These are phyloP conservation scores for Acholoe squamosa DNA, from an alignment of 2,888 invertebrate species.

Conservation along the genomic window DNA sequence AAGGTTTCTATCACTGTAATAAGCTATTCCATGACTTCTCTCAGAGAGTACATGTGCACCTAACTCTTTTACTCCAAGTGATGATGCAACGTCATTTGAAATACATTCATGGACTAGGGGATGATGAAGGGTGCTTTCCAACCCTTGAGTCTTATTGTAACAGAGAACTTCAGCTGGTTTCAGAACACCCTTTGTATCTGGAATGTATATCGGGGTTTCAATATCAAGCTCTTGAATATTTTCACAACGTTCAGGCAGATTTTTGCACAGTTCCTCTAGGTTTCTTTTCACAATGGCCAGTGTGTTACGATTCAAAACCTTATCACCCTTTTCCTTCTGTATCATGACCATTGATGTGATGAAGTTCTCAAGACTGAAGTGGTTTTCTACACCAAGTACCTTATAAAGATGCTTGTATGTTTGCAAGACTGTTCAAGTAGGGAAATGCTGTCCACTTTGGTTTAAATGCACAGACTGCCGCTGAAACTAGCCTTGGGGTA, in stretches of 20 bases:
- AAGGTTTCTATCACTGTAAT: neutral
- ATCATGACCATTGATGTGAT: too few species aligned
- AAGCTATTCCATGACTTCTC: neutral
- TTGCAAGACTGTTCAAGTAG: neutral
- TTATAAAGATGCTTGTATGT: neutral
- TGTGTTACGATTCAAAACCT: too few species aligned
- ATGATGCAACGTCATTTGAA: neutral
- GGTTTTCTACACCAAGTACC: neutral
- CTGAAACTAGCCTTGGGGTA: neutral
- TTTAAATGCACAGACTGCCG: neutral
- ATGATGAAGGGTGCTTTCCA: neutral
- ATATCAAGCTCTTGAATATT: too few species aligned
- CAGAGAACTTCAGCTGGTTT: neutral
- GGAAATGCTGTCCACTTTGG: neutral
- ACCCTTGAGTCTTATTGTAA: neutral
- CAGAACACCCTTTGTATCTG: constrained; percentile 8
- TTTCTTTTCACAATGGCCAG: too few species aligned
- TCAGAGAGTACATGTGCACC: neutral
- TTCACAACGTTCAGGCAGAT: too few species aligned
- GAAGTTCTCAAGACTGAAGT: neutral
- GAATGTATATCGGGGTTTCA: constrained; percentile 3
- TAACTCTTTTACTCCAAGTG: neutral
- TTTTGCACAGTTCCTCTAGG: too few species aligned
- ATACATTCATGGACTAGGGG: neutral
- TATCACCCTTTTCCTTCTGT: too few species aligned